Base-by-base conservation (phyloP, 2,797 vertebrate species). In the Tangara arthus region DNA sequence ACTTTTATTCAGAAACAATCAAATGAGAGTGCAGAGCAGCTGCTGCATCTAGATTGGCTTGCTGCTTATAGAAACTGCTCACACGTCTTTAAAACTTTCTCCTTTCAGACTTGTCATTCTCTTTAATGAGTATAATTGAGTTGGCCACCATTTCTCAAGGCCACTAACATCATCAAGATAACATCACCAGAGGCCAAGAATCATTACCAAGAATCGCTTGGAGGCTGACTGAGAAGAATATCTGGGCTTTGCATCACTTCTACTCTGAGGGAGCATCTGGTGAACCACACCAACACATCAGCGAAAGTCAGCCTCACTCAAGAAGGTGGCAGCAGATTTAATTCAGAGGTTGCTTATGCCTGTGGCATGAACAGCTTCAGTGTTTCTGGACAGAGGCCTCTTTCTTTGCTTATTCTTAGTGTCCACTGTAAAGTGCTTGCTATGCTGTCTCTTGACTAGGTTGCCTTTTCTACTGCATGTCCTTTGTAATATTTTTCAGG, bases 311-410 rank as follows among this genome's bases (percentile, higher is more conserved):
- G 11, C 42, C n/a, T 64, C 50, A 60, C 11, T 44, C 37, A 73
- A 82, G 60, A 23, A 70, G 16, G n/a, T 10, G 7, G 20, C 30
- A 75, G 47, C 37, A 53, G 41, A 64, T 79, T 82, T 69, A 75
- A 59, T 59, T 70, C 22, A 50, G 56, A 78, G 13, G 8, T 24
- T 81, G 24, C 35, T 71, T 61, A 27, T 30, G 10, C 15, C 41
- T 69, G 9, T 55, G 34, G 23, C 0, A 0, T 50, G 49, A 82
- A 15, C 18, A 70, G 6, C 6, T 28, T 57, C 49, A 44, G 9
- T 4, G 20, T 37, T 18, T 77, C 44, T 81, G 65, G 42, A 32
- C 30, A 2, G 3, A 32, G 42, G 17, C 6, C 30, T 27, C 30
- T 66, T 87, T 42, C 39, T 79, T 55, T 77, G 20, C 34, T 72